Percentiles rank a stretch among this genome's conserved stretches.
Evolutionary conservation across 2,797 vertebrate species (phyloP).

Genomic region (Oreonectes daqikongensis): DNA sequence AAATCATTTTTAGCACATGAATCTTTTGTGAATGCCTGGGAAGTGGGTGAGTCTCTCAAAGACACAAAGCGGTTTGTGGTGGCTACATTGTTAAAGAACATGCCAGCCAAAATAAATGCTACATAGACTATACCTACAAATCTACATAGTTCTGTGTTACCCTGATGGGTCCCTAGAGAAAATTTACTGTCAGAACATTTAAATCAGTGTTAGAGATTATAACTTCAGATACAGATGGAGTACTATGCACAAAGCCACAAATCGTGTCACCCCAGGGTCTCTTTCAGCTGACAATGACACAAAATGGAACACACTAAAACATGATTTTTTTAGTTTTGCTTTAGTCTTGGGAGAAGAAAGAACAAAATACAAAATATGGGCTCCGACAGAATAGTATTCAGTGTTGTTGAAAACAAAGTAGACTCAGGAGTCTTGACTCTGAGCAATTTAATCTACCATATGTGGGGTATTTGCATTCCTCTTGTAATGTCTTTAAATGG

Average conservation of each 20-base stretch:
- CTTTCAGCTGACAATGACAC: neutral
- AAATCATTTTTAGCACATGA: neutral
- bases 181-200: neutral
- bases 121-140: neutral
- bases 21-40: neutral
- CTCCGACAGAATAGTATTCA: constrained; percentile 42
- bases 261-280: neutral
- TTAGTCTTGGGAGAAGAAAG: constrained; percentile 45
- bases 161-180: neutral
- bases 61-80: neutral
- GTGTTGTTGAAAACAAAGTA: constrained; percentile 39
- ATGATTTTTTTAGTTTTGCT: constrained; percentile 44
- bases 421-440: constrained; percentile 31
- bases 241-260: neutral
- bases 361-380: constrained; percentile 30
- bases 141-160: neutral
- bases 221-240: neutral
- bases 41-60: neutral
- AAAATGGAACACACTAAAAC: constrained; percentile 22
- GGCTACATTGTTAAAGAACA: neutral
- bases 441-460: constrained; percentile 41
- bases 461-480: constrained; percentile 36
- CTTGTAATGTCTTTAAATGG: constrained; percentile 23
- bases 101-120: neutral
- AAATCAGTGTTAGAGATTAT: neutral